Evolutionary conservation across 2,113 vertebrate genomes (phyloP), one percentile per base, ranked within the genome.

Genomic region (Herpailurus yagouaroundi): DNA sequence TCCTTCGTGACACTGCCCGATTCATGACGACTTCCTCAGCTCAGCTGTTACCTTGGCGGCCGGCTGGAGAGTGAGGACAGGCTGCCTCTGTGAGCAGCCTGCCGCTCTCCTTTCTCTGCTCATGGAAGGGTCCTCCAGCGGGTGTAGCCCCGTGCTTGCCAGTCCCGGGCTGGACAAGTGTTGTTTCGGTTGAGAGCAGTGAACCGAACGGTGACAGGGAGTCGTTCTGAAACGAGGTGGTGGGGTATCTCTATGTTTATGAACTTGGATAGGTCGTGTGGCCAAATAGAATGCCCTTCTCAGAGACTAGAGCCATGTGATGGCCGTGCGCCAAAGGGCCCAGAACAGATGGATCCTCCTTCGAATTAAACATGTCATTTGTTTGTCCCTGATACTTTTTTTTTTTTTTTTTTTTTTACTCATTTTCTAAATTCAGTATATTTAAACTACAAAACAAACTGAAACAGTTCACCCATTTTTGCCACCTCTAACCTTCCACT

Each of bases 261-360:
- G 81, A 80, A 55, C 36, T 5, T 38, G 80, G 11, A 29, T 6
- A 8, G 52, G 48, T 81, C 83, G 23, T 0, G 2, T 10, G 27
- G 91, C 33, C 11, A 12, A 38, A 45, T 0, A 0, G 1, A 96
- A 21, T 0, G 0, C 76, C 48, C 63, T 66, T 38, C 85, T 73
- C 4, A 27, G 90, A 38, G 50, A n/a, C 7, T 11, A n/a, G 31
- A 69, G 29, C 45, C 25, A 0, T 1, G 7, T 2, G 41, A 19
- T 9, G 31, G 50, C 25, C 0, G 4, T 3, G 11, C 1, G 2
- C 41, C 9, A 41, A 1, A 4, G 1, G 36, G 19, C 41, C 29
- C 48, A 3, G 66, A 48, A 19, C 52, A 7, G 18, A 12, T 13
- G 27, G 71, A 5, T 23, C 73, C 60, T 52, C 19, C 33, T 29